These are phyloP conservation scores for Pyrgus malvae DNA, from an alignment of 2,888 invertebrate species.

Conservation along the genomic window DNA sequence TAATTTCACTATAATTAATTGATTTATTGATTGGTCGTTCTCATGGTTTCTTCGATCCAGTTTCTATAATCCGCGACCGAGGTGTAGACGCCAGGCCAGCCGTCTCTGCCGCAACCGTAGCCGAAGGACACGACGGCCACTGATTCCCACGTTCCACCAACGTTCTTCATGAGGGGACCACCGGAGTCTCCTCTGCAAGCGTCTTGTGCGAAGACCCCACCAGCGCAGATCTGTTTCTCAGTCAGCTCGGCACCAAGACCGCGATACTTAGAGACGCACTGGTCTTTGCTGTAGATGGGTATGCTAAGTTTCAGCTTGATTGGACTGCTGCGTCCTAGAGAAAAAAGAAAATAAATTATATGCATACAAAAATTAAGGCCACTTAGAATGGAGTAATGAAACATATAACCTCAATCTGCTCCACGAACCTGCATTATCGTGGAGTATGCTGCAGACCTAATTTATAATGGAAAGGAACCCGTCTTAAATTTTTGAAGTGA, in stretches of 20 bases:
- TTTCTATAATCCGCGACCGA: constrained; percentile 81
- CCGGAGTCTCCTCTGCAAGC: constrained; percentile 90
- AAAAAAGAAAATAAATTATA: constrained; percentile 38
- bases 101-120: constrained; percentile 84
- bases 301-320: constrained; percentile 84
- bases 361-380: too few species aligned
- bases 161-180: constrained; percentile 86
- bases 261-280: constrained; percentile 78
- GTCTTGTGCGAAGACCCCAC: constrained; percentile 85
- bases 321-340: constrained; percentile 73
- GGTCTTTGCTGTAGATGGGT: constrained; percentile 75
- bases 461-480: too few species aligned
- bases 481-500: too few species aligned
- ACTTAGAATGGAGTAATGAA: too few species aligned
- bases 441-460: too few species aligned
- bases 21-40: constrained; percentile 49
- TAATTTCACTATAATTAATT: too few species aligned
- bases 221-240: constrained; percentile 85
- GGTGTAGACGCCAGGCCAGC: constrained; percentile 86
- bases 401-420: too few species aligned
- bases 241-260: constrained; percentile 71
- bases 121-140: constrained; percentile 87
- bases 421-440: too few species aligned
- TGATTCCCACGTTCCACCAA: constrained; percentile 78
- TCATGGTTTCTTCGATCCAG: constrained; percentile 80